Percentiles rank a stretch among this genome's conserved stretches.
phyloP scores from a whole-genome alignment of 2,888 invertebrate genomes.

The Nomada fabriciana region DNA sequence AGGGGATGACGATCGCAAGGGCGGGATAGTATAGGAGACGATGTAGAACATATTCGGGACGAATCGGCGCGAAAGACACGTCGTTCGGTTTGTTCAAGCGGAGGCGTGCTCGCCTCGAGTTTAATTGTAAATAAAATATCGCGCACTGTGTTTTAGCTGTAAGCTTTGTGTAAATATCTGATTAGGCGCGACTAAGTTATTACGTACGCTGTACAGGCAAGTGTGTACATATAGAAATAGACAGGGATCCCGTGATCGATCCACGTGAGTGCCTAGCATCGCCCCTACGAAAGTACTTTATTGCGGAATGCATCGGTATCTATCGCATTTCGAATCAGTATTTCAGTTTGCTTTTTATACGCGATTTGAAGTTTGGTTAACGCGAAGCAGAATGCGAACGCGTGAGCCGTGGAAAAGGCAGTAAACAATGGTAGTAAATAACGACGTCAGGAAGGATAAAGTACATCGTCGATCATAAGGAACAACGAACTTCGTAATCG shows the following conservation, averaged over 20 bases:
- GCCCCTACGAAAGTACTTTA: not conserved
- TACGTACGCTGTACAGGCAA: conserved; percentile 63
- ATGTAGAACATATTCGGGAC: conserved; percentile 2
- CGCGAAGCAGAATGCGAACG: not conserved
- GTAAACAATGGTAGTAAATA: too few species aligned
- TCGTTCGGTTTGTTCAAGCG: conserved; percentile 16
- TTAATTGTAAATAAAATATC: conserved; percentile 65
- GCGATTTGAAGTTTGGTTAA: not conserved
- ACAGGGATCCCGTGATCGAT: conserved; percentile 26
- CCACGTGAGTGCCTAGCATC: conserved; percentile 2
- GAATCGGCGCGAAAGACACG: not conserved
- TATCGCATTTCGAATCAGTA: not conserved
- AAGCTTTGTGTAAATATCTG: conserved; percentile 66
- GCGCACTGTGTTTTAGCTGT: conserved; percentile 51
- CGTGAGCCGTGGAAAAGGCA: not conserved
- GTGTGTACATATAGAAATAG: conserved; percentile 48
- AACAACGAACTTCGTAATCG: conserved; percentile 10
- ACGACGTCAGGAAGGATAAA: not conserved
- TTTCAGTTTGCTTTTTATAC: not conserved
- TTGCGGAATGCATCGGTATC: not conserved
- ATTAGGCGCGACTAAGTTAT: conserved; percentile 70
- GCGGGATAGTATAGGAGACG: not conserved
- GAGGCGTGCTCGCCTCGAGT: conserved; percentile 48
- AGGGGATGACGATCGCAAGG: conserved; percentile 4
- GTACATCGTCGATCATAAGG: conserved; percentile 21